A percentile compares a stretch with the other conserved stretches of the same genome.
phyloP scores from a whole-genome alignment of 2,113 vertebrate species.

The Apistogramma diplotaenia region DNA sequence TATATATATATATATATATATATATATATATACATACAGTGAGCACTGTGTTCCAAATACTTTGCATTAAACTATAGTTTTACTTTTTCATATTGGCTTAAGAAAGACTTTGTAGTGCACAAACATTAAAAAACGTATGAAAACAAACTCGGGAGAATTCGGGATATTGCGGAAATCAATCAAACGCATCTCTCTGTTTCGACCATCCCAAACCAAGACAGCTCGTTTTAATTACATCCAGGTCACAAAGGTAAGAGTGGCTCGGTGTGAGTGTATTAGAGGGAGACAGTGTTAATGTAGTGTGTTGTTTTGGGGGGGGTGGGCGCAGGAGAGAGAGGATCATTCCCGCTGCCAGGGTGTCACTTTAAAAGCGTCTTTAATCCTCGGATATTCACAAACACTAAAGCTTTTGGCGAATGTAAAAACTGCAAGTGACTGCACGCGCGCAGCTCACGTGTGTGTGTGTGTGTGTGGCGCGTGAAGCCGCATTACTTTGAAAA shows the following conservation, averaged over 20 bases:
- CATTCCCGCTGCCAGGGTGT: background rate
- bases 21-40: background rate
- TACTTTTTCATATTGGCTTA: background rate
- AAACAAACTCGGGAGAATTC: background rate
- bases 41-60: background rate
- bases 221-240: background rate
- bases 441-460: background rate
- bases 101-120: background rate
- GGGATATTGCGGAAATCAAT: background rate
- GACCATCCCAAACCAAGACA: background rate
- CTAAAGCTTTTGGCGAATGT: background rate
- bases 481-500: background rate
- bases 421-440: background rate
- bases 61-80: too few relatives aligned
- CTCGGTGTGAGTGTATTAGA: background rate
- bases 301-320: too few relatives aligned
- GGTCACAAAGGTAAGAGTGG: background rate
- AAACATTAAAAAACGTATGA: background rate
- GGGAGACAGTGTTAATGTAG: background rate
- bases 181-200: background rate
- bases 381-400: background rate
- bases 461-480: background rate
- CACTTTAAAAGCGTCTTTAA: background rate
- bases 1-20: background rate
- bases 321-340: accelerated